Base-by-base conservation (phyloP, 2,113 vertebrate genomes). In the Myrmecophaga tridactyla region DNA sequence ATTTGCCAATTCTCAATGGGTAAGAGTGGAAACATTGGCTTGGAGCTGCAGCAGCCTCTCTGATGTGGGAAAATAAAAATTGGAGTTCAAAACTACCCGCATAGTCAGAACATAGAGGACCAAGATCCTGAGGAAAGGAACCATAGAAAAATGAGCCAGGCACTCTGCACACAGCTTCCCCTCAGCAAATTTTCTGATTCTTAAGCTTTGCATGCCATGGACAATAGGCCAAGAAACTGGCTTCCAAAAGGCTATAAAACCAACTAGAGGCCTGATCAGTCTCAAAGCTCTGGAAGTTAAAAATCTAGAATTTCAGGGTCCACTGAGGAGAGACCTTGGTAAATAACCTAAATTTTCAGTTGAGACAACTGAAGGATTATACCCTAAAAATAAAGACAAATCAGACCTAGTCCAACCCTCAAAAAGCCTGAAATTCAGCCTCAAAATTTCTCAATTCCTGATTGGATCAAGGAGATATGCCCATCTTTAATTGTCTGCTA, bases 171-270 rank as follows among this genome's bases (percentile, higher is more conserved):
- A 39, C 36, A 70, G 76, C 56, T 76, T 83, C 65, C 72, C 46
- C 41, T 75, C 41, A 34, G n/a, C 25, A 73, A n/a, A 94, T 80
- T 73, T 80, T 83, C 89, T 84, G 43, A 25, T 51, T 96, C 89
- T 31, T 94, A 34, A 81, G 43, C n/a, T 43, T 65, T 72, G 51
- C 9, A 17, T 27, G 13, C 20, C 14, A 46, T 43, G n/a, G 67
- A 70, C 72, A 91, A 85, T 20, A 94, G 4, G 65, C 78, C 81
- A 81, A 86, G 56, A 86, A 86, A 76, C 81, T 23, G 80, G 87
- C 56, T 86, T 86, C 78, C 36, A 43, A 83, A 82, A 77, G 72
- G n/a, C 82, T 87, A 34, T 18, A 41, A 94, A 88, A 29, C 4
- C 58, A 67, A 9, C n/a, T 60, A 56, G 72, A 96, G n/a, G n/a